A percentile compares a stretch with the other conserved stretches of the same genome.
Conservation (phyloP, 92 coral and sea anemone species). For the Blastomussa wellsi region DNA sequence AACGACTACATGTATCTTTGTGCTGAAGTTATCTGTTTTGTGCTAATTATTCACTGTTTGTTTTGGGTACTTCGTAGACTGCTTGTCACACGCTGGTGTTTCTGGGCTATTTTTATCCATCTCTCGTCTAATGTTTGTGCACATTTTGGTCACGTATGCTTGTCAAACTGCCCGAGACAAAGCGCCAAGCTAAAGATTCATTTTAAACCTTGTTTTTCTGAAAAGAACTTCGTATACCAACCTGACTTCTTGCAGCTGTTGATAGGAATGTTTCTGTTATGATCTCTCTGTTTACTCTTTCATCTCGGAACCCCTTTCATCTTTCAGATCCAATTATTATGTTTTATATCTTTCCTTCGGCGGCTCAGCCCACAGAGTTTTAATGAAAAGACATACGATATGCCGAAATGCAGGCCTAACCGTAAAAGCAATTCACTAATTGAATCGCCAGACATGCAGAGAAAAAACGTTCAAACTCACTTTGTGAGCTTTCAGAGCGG, state of each 20-base stretch:
- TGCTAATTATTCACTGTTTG: constrained; percentile 27
- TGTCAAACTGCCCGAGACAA: not conserved
- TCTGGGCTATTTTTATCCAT: not conserved
- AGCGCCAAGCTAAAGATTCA: not conserved
- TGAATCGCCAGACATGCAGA: constrained; percentile 7
- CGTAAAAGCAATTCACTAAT: constrained; percentile 25
- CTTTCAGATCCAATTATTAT: constrained; percentile 33
- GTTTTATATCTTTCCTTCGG: constrained; percentile 27
- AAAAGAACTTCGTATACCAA: not conserved
- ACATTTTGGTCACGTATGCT: not conserved
- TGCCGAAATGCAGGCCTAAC: constrained; percentile 7
- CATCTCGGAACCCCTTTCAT: constrained; percentile 30
- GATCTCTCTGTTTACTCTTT: constrained; percentile 8
- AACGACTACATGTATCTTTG: too few species aligned
- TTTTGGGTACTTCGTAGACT: constrained; percentile 8
- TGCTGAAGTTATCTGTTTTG: constrained; percentile 25
- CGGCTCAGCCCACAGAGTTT: constrained; percentile 11
- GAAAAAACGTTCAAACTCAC: not conserved
- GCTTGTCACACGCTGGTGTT: constrained; percentile 6
- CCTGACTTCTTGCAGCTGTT: not conserved
- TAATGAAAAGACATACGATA: constrained; percentile 33
- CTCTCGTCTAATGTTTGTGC: not conserved
- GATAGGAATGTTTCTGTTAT: not conserved
- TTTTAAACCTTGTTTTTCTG: not conserved
- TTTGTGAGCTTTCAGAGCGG: not conserved